Base-by-base conservation (phyloP, 2,113 vertebrate species). In the Albula goreensis region DNA sequence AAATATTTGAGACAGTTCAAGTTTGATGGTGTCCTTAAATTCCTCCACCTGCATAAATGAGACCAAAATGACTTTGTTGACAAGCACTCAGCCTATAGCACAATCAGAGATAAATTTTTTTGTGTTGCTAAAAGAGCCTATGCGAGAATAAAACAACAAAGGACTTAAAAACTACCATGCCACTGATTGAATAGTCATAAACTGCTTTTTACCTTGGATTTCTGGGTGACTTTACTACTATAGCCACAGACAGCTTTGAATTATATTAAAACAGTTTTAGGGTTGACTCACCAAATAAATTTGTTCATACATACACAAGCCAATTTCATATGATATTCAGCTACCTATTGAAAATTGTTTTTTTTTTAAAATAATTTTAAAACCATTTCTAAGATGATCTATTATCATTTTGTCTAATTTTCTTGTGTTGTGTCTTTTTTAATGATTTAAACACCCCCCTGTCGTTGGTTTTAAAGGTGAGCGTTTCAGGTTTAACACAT, bases 81-180 rank as follows among this genome's bases (percentile, higher is more conserved):
- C 41, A 8, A 13, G 0, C 7, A 48, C 83, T 89, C 50, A 74
- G 9, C 7, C n/a, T 78, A 80, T 89, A 77, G 66, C 66, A 52
- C 66, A 57, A 74, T 51, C 63, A 19, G 0, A 80, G 41, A 50
- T 49, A 2, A 2, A 6, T 49, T 41, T 4, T 4, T 31, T 4
- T 31, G 15, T 74, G 13, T 41, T n/a, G 56, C 87, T 88, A 78
- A 89, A 87, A 66, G 22, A 86, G 86, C 15, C 3, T 4, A 70
- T 13, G 48, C 70, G 19, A 25, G 53, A 83, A 63, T 84, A 66
- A 22, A 70, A 41, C 78, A 77, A 53, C 31, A 50, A 19, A 80
- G 49, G 49, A 85, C 86, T 89, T 88, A 85, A 87, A 87, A 85
- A 81, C n/a, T 85, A 89, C 49, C 25, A 74, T 79, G 25, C 63